Evolutionary conservation across 2,113 vertebrate genomes (phyloP).

Genomic region (Pholis gunnellus): DNA sequence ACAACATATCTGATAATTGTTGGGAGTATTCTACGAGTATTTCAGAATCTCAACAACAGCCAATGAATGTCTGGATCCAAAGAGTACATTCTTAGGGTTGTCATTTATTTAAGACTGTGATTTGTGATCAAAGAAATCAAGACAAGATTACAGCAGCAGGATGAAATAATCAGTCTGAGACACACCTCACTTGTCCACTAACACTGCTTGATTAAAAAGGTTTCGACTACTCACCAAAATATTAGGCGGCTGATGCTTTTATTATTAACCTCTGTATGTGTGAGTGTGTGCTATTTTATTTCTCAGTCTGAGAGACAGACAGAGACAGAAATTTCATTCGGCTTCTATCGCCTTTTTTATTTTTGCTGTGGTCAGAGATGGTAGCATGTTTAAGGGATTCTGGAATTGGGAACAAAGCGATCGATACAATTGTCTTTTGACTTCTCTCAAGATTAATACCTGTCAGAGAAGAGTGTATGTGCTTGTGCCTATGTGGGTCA

Average conservation of each 20-base stretch:
- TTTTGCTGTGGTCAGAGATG: slow-evolving; percentile 10
- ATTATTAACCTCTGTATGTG: neutral
- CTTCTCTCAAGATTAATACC: neutral
- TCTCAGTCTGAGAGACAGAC: neutral
- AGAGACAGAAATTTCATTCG: neutral
- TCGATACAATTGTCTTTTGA: slow-evolving; percentile 38
- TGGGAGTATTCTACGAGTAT: neutral
- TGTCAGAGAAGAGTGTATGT: neutral
- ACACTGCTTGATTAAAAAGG: slow-evolving; percentile 2
- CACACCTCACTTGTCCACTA: neutral
- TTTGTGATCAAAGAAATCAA: slow-evolving; percentile 37
- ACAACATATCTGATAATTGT: neutral
- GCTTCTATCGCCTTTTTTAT: neutral
- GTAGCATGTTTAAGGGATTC: neutral
- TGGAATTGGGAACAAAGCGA: slow-evolving; percentile 17
- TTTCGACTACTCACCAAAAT: neutral
- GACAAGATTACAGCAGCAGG: slow-evolving; percentile 9
- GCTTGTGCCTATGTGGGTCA: neutral
- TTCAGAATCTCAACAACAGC: neutral
- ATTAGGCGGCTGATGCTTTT: neutral
- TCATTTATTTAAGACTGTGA: slow-evolving; percentile 23
- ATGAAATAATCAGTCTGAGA: neutral
- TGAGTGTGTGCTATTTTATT: slow-evolving; percentile 2
- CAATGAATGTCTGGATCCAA: neutral
- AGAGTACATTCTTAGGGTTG: neutral